A percentile compares a stretch with the other conserved stretches of the same genome.
Conservation (phyloP, 2,113 vertebrate species). For the Rynchops niger region DNA sequence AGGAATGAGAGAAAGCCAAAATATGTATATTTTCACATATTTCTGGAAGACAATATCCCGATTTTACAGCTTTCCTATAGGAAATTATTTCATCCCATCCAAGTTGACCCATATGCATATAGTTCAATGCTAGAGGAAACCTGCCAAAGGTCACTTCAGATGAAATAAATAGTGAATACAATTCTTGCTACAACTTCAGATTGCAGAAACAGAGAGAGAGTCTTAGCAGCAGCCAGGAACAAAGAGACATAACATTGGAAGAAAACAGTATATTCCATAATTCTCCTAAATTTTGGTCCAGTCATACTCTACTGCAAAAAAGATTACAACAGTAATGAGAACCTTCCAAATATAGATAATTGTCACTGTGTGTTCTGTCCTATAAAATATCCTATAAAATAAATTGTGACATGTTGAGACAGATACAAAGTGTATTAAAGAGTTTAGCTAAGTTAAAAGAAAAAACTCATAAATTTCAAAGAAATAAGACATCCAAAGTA, state of each 20-base stretch:
- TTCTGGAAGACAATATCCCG: slow-evolving; percentile 1
- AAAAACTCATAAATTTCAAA: not conserved
- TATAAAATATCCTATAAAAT: not conserved
- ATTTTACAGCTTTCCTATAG: not conserved
- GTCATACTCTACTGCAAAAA: not conserved
- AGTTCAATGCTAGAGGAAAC: not conserved
- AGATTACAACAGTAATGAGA: not conserved
- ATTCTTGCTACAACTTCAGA: slow-evolving; percentile 11
- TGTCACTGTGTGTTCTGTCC: not conserved
- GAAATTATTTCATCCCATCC: slow-evolving; percentile 16
- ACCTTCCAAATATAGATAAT: not conserved
- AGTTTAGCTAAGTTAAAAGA: not conserved
- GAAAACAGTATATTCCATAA: slow-evolving; percentile 10
- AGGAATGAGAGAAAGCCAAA: slow-evolving; percentile 12
- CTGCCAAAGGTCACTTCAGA: slow-evolving; percentile 42
- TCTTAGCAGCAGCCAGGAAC: slow-evolving; percentile 12
- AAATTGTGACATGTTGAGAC: not conserved
- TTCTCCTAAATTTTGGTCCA: slow-evolving; percentile 13
- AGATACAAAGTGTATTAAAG: not conserved
- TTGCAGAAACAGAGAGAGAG: slow-evolving; percentile 50
- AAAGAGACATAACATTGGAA: not conserved
- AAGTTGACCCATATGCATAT: not conserved
- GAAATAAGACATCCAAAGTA: not conserved
- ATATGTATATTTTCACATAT: not conserved
- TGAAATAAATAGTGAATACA: not conserved